Conservation (phyloP, 2,888 invertebrate genomes). For the Microctonus aethiopoides region DNA sequence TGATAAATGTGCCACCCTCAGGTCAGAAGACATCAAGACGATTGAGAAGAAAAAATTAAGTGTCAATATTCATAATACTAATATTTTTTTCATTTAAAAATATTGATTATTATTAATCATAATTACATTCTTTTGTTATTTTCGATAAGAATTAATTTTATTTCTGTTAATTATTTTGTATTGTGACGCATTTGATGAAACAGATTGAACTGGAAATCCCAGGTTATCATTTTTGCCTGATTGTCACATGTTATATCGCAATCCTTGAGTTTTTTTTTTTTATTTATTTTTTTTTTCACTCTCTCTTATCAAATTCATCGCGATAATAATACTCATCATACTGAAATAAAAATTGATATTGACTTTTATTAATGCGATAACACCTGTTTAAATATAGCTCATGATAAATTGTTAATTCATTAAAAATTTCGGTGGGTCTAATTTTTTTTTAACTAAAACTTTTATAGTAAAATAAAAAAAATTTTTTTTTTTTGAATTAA, state of each 20-base stretch:
- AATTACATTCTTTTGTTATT: not conserved
- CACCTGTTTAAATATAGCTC: not conserved
- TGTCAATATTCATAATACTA: not conserved
- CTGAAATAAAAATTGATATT: not conserved
- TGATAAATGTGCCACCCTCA: conserved; percentile 47
- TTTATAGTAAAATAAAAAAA: too few species aligned
- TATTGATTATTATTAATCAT: not conserved
- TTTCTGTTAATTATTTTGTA: too few species aligned
- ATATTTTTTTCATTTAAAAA: not conserved
- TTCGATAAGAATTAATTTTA: too few species aligned
- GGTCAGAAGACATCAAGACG: conserved; percentile 27
- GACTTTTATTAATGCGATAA: not conserved
- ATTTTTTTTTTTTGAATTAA: too few species aligned
- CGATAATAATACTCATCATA: not conserved
- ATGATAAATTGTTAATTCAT: not conserved
- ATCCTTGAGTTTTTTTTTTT: too few species aligned
- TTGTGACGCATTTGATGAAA: not conserved
- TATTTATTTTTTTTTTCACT: too few species aligned
- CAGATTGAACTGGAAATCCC: not conserved
- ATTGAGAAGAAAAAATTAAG: not conserved
- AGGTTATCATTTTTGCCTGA: not conserved
- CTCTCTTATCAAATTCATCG: not conserved
- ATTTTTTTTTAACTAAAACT: too few species aligned
- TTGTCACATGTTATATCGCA: not conserved
- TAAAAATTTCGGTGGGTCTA: not conserved